Conservation (phyloP, 2,888 invertebrate species). For the Heliconius ismenius region DNA sequence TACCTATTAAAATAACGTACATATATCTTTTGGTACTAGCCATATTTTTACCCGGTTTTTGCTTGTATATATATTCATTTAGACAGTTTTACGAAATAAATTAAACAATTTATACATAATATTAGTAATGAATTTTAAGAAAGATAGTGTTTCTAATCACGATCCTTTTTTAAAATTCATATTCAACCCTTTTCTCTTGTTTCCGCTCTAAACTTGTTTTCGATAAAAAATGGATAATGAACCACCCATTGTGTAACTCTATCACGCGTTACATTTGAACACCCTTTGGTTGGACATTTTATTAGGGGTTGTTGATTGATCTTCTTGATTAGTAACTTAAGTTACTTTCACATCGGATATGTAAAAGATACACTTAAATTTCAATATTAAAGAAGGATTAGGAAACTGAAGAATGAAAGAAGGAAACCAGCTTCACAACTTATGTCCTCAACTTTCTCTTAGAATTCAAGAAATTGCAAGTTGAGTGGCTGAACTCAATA, state of each 20-base stretch:
- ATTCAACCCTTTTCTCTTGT: constrained; percentile 48
- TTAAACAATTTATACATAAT: too few relatives aligned
- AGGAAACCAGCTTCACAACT: background rate
- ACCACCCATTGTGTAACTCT: constrained; percentile 62
- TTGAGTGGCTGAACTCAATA: too few relatives aligned
- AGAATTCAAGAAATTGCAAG: too few relatives aligned
- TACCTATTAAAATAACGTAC: too few relatives aligned
- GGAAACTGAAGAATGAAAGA: too few relatives aligned
- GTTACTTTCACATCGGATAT: constrained; percentile 19
- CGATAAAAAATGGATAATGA: constrained; percentile 51
- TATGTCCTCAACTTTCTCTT: background rate
- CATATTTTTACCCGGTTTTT: too few relatives aligned
- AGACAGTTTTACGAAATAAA: too few relatives aligned
- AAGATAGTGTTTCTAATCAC: background rate
- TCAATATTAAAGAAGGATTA: background rate
- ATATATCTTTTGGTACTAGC: too few relatives aligned
- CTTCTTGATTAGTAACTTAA: constrained; percentile 60
- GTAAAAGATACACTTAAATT: background rate
- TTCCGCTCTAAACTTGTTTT: constrained; percentile 42
- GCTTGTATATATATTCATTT: too few relatives aligned
- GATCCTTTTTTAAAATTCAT: constrained; percentile 23
- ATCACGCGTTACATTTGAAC: constrained; percentile 56
- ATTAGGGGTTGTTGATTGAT: constrained; percentile 72
- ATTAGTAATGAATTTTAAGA: background rate
- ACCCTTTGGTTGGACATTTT: constrained; percentile 66